Percentiles rank a stretch among this genome's conserved stretches.
Evolutionary conservation across 2,113 vertebrate genomes (phyloP).

Genomic region (Beaufortia kweichowensis): DNA sequence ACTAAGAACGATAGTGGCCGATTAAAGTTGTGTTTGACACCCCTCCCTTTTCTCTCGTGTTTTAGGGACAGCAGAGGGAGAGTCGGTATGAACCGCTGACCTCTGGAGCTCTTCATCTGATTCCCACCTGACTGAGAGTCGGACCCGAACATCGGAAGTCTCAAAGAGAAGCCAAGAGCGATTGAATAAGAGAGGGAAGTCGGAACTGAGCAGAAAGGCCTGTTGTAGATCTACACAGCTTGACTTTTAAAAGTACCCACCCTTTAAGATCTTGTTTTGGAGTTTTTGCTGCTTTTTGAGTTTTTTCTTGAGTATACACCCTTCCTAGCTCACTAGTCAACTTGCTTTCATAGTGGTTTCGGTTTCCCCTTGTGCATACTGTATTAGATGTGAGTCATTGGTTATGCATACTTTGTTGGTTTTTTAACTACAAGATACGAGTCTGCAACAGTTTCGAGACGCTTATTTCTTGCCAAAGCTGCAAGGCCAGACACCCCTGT

Average conservation of each 20-base stretch:
- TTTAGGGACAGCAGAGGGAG: slow-evolving; percentile 67
- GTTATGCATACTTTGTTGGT: background rate
- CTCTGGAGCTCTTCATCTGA: slow-evolving; percentile 62
- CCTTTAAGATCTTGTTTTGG: slow-evolving; percentile 4
- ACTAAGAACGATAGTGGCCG: slow-evolving; percentile 39
- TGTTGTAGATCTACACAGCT: background rate
- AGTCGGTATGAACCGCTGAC: slow-evolving; percentile 77
- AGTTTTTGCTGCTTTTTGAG: background rate
- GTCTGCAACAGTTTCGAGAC: too few relatives aligned
- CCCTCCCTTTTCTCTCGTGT: slow-evolving; percentile 77
- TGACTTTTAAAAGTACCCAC: background rate
- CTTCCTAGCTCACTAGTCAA: slow-evolving; percentile 29
- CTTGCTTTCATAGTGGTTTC: background rate
- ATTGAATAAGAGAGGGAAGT: slow-evolving; percentile 72
- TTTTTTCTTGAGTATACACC: slow-evolving; percentile 48
- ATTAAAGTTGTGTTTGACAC: slow-evolving; percentile 72
- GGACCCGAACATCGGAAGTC: background rate
- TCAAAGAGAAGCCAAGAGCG: slow-evolving; percentile 62
- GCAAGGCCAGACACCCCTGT: background rate
- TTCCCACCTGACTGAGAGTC: background rate
- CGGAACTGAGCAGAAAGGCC: slow-evolving; percentile 53
- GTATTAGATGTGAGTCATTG: background rate
- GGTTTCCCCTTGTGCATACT: slow-evolving; percentile 4
- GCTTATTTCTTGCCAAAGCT: slow-evolving; percentile 23
- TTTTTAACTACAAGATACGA: background rate